Base-by-base conservation (phyloP, 2,888 invertebrate species). In the Pomacea canaliculata region DNA sequence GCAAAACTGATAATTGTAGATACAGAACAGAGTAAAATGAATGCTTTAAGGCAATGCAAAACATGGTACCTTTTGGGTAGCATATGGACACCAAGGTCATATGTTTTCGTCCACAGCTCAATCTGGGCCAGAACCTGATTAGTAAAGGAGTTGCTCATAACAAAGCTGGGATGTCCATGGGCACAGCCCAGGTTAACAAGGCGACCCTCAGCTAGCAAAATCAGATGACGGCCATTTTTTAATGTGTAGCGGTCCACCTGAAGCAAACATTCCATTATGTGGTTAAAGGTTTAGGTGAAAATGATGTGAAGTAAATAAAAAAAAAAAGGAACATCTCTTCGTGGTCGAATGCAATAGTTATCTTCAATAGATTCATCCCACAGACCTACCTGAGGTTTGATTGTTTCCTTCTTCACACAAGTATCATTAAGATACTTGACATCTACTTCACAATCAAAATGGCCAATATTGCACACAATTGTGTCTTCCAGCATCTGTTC, bases 51-150 rank as follows among this genome's bases (percentile, higher is more conserved):
- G 51, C 8, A 13, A 56, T 7, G 8, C 51, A 13, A 56, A 56
- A 7, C 51, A 13, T 56, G 19, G n/a, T 86, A 93, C 93, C 92
- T 95, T 95, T 99, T 99, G 9, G 98, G 98, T 83, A 99, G 92
- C 91, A 97, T 95, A 90, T 97, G 95, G 37, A 99, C 98, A 71
- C 97, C 98, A 85, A 98, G 87, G 0, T 94, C 92, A 91, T 98
- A 99, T 49, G 94, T 93, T 90, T 96, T 97, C 16, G 97, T 97
- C 97, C 97, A 99, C 82, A 99, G 92, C 92, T 99, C 99, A 89
- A 99, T 97, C 92, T 99, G 99, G 65, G 99, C 99, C 81, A 99
- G 92, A n/a, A 96, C 96, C 93, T 99, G 99, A 91, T 99, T 99
- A 73, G 98, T 96, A 91, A 99, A 99, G 1, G 99, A 99, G 91